Evolutionary conservation across 2,113 vertebrate genomes (phyloP), one percentile per base, ranked within the genome.

Genomic region (Ranitomeya variabilis): DNA sequence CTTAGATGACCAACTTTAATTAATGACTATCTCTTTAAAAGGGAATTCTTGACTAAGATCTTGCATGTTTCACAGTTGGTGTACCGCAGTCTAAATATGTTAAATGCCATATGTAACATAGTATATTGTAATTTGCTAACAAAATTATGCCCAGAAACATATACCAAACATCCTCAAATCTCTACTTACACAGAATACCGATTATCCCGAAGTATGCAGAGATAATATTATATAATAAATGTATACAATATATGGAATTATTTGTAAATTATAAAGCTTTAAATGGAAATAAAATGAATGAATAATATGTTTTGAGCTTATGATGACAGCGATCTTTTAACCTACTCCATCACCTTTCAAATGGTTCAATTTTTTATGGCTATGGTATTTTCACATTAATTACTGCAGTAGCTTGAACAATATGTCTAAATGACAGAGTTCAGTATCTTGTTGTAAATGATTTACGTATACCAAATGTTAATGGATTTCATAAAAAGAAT

Each of bases 341-440:
- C 54, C 54, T 59, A 15, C 10, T 16, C n/a, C 0, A 59, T 59
- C 14, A 80, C 55, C n/a, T 57, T 80, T 80, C 52, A 54, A 55
- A n/a, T 59, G 19, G 11, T 16, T 80, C 0, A 26, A 16, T 21
- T 59, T 80, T 80, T 80, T 80, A 57, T 80, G 78, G 12, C 0
- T 59, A 26, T 59, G 54, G 15, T 59, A 80, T 80, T 80, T 80
- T 59, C 21, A 57, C n/a, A 80, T 57, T 80, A 59, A 80, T 59
- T 59, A 80, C n/a, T 80, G 19, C 4, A 54, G 51, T 23, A 14
- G 21, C 12, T 57, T 12, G 9, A 7, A 13, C 23, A 80, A 26
- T 31, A 59, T 80, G 23, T 80, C 52, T 59, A 7, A 80, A 57
- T 57, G 78, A 80, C 54, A 59, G 21, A 59, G 51, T n/a, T 80